These are phyloP conservation scores for Quiscalus mexicanus DNA, from an alignment of 2,113 vertebrate species.

Conservation along the genomic window DNA sequence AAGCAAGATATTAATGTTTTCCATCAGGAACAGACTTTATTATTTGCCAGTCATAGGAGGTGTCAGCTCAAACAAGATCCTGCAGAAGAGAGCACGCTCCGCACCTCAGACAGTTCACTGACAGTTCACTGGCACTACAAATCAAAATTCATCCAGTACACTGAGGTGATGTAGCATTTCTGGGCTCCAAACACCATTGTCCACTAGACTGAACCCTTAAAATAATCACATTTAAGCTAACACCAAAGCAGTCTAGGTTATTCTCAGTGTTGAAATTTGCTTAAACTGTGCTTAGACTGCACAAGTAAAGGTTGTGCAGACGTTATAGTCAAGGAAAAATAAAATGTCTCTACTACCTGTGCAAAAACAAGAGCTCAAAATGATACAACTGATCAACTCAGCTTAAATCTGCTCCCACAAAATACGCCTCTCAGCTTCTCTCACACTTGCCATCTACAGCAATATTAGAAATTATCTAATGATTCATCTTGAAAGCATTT, in stretches of 20 bases:
- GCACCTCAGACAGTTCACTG: background rate
- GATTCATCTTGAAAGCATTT: conserved; percentile 19
- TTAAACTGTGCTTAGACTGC: background rate
- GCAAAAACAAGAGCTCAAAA: background rate
- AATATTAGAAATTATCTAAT: conserved; percentile 1
- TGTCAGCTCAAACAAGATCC: background rate
- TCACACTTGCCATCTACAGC: background rate
- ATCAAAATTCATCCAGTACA: background rate
- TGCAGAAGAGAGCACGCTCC: background rate
- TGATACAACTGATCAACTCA: background rate
- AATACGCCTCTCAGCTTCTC: conserved; percentile 4
- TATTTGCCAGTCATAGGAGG: background rate
- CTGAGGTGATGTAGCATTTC: background rate
- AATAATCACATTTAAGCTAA: background rate
- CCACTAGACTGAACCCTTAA: background rate
- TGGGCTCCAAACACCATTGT: background rate
- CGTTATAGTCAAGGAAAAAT: background rate
- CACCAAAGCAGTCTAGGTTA: background rate
- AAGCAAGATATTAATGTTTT: background rate
- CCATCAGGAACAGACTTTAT: background rate
- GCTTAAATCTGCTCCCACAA: background rate
- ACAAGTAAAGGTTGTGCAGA: background rate
- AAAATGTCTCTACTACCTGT: background rate
- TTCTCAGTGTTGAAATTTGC: background rate
- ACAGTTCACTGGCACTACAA: background rate